Evolutionary conservation across 2,888 invertebrate species (phyloP), one percentile per base, ranked within the genome.

Genomic region (Leptinotarsa rubiginosa): DNA sequence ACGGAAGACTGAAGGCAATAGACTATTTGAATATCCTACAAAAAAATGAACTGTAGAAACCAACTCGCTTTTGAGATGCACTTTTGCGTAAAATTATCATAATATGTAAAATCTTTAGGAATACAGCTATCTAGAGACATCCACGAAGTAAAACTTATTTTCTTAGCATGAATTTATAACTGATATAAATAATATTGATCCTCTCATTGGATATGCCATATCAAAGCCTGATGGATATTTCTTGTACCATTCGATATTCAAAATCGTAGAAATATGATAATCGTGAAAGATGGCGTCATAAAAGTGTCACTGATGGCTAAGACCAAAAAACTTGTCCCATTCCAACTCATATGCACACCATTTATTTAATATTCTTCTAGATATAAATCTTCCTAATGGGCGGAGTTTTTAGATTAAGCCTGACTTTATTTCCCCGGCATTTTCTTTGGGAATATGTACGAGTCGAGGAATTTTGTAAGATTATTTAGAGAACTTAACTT

Each of bases 241-340:
- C 68, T 68, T 73, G 75, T 75, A 70, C 54, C 52, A 73, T 70
- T 80, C 80, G 79, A 79, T 83, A 83, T 82, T 81, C 81, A 81
- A 79, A 81, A 78, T 82, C 80, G 79, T 77, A 78, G 78, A 83
- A 81, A 81, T 83, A 83, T 83, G 82, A 81, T 83, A 82, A 83
- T 82, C 80, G 75, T 81, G 81, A 83, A 81, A 78, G 80, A 83
- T 80, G 82, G 78, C 79, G 74, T 81, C 83, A 80, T 82, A 82
- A 83, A 83, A 81, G 77, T 81, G 82, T 80, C 82, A 75, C 74
- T 75, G 77, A 79, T 76, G 75, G 80, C 75, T 76, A 74, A 76
- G 76, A 75, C 76, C 71, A 79, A 81, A 81, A 81, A 69, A 79
- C 77, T 78, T 75, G 78, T 78, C 76, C 79, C 76, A 76, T 76